Evolutionary conservation across 1,140 invertebrate genomes (phyloP), one percentile per base, ranked within the genome.

Genomic region (Chironomus tepperi): DNA sequence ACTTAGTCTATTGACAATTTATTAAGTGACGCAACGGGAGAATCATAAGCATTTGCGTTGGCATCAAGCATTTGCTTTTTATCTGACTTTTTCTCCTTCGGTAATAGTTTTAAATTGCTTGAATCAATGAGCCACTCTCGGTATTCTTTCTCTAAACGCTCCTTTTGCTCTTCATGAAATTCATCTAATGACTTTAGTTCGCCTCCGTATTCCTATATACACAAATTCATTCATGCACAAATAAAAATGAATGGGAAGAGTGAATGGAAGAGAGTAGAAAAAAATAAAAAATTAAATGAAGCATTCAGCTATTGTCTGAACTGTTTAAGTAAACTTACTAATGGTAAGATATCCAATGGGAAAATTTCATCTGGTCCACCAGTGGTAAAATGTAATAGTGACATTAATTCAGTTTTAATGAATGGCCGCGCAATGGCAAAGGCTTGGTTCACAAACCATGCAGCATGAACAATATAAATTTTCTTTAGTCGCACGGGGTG

Each of bases 361-460:
- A 85, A 81, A 0, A 84, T 78, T 9, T 83, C 82, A 3, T 79
- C 81, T 0, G 84, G 83, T 6, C 84, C 83, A 73, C 84, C 83
- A 2, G 81, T 81, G 75, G 75, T 76, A 75, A 87, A 87, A 78
- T 86, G 84, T 7, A 88, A 80, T 3, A 87, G 79, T 74, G 82
- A 84, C 42, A 88, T 80, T 8, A 88, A 79, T 74, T 87, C 85
- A 10, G 84, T 85, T 77, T 85, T 84, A 73, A 88, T 86, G 72
- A 88, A 81, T 0, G 87, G 87, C 67, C 86, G 83, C 2, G 88
- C 80, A 7, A 88, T 80, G 74, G 84, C 83, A 86, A 88, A 87
- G 2, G 88, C 83, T 79, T 87, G 86, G 78, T 88, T 86, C 74
- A 88, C 87, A 79, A 86, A 88, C 3, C 84, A 85, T 0, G 87